Base-by-base conservation (phyloP, 2,113 vertebrate species). In the Seriola rivoliana region DNA sequence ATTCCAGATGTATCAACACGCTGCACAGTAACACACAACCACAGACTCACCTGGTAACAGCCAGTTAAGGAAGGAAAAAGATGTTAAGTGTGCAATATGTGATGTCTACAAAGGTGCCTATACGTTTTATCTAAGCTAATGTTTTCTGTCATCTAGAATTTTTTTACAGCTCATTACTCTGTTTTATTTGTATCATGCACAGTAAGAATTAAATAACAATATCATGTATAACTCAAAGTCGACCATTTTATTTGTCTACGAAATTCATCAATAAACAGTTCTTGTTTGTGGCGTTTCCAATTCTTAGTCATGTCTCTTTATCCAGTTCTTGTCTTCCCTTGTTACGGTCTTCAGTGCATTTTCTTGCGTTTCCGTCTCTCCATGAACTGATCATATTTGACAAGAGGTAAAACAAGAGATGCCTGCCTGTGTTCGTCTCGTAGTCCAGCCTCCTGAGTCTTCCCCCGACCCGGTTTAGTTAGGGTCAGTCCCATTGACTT, bases 401-500 rank as follows among this genome's bases (percentile, higher is more conserved):
- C 94, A 79, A 99, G 84, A 0, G 98, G 98, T 4, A 99, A 86
- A 19, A 93, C 88, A 1, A 99, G 93, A 0, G 93, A 92, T 13
- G 95, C 97, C 38, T 96, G 58, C 58, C 76, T 96, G 92, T 97
- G 97, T 1, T 93, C 93, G 2, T 97, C 92, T 2, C 2, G 90
- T 67, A 3, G 5, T 0, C 17, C 81, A 5, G 11, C 59, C 16
- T 78, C 58, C 0, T 85, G 82, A 1, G 55, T 89, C 0, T 66
- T 89, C 0, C 17, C 75, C 16, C 91, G 85, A 54, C 82, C 85
- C 0, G 57, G 88, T 89, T 94, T 97, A 11, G 66, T 91, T 50
- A 99, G 71, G 76, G 92, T 96, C 92, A 99, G 90, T 29, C 97
- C 92, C 97, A 99, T 96, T 38, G 96, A 96, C 89, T 91, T 99